Percentiles rank a stretch among this genome's conserved stretches.
phyloP scores from a whole-genome alignment of 92 coral and sea anemone genomes.

The Palythoa heliodiscus region DNA sequence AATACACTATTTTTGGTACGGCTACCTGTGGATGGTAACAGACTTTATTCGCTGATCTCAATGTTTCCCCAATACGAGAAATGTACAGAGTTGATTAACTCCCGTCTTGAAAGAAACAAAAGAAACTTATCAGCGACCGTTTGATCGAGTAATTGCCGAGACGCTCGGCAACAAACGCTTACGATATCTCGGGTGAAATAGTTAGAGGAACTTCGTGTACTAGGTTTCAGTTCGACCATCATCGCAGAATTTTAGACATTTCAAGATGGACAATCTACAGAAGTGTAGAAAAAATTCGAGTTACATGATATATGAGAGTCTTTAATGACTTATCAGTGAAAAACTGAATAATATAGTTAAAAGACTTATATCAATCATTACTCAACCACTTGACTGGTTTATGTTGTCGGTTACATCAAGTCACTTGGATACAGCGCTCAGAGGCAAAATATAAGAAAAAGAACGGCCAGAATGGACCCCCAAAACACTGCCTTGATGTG shows the following conservation, averaged over 20 bases:
- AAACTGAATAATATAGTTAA: slow-evolving; percentile 36
- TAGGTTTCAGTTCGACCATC: slow-evolving; percentile 11
- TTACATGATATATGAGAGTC: not conserved
- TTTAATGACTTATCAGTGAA: slow-evolving; percentile 14
- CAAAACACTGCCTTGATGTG: slow-evolving; percentile 31
- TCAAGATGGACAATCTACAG: slow-evolving; percentile 17
- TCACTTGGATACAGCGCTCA: slow-evolving; percentile 25
- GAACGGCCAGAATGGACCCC: slow-evolving; percentile 38
- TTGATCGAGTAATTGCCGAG: slow-evolving; percentile 6
- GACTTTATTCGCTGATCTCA: no score
- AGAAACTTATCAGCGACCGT: not conserved
- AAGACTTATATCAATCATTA: slow-evolving; percentile 33
- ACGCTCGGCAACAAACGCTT: not conserved
- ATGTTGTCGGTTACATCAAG: slow-evolving; percentile 34
- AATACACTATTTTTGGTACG: no score
- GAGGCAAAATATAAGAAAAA: slow-evolving; percentile 39
- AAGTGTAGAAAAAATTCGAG: slow-evolving; percentile 3
- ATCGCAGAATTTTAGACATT: not conserved
- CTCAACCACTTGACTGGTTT: slow-evolving; percentile 14
- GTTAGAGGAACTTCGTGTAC: not conserved
- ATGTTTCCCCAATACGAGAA: not conserved
- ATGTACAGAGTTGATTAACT: not conserved
- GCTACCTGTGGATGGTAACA: no score
- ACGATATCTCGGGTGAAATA: not conserved
- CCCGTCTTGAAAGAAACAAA: not conserved